Evolutionary conservation across 2,113 vertebrate species (phyloP).

Genomic region (Anguilla japonica): DNA sequence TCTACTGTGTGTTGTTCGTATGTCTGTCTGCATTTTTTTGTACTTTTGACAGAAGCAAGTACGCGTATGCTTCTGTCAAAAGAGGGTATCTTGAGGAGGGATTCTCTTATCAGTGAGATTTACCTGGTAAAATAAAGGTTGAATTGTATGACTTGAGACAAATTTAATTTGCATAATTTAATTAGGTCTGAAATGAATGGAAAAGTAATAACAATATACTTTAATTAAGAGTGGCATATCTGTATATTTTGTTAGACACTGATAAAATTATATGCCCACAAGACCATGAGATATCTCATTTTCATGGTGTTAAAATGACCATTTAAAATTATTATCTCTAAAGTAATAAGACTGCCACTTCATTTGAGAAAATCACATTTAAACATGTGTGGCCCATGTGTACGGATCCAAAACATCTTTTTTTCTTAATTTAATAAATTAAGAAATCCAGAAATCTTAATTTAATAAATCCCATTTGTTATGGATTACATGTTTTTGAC

Average conservation of each 20-base stretch:
- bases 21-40: neutral
- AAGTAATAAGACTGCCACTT: neutral
- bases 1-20: neutral
- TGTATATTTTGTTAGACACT: neutral
- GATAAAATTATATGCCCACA: neutral
- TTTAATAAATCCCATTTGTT: no score
- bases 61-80: neutral
- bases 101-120: neutral
- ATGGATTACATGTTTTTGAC: no score
- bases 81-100: neutral
- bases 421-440: no score
- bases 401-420: neutral
- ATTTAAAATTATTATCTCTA: neutral
- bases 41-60: neutral
- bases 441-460: no score
- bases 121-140: neutral
- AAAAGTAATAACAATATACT: neutral
- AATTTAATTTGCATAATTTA: neutral
- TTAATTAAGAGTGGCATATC: neutral
- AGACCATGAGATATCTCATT: neutral
- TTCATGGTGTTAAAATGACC: neutral
- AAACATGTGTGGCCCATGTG: neutral
- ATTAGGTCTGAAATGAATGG: neutral
- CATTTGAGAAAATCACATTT: neutral
- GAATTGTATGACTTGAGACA: neutral